Conservation (phyloP, 2,888 invertebrate species). For the Liopterus haemorrhoidalis region DNA sequence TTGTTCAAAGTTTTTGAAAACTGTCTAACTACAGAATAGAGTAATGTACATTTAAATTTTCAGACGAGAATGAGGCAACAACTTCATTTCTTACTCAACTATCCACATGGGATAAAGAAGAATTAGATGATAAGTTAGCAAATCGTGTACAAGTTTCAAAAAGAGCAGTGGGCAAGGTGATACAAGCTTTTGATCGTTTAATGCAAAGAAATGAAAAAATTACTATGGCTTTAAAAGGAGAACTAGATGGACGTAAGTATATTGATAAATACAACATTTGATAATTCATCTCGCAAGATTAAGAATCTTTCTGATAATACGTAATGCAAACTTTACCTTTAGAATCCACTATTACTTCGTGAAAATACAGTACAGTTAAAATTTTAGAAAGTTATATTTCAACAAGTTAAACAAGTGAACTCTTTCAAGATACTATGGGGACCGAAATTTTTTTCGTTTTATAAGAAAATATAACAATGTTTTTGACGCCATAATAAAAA, state of each 20-base stretch:
- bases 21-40: conserved; percentile 8
- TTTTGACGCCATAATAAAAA: too few species aligned
- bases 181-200: conserved; percentile 92
- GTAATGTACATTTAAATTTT: too few species aligned
- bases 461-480: too few species aligned
- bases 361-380: too few species aligned
- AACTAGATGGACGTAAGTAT: conserved; percentile 60
- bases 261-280: conserved; percentile 11
- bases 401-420: too few species aligned
- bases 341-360: too few species aligned
- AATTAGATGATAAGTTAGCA: conserved; percentile 90
- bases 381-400: too few species aligned
- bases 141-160: conserved; percentile 95
- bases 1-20: conserved; percentile 1
- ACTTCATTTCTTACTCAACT: conserved; percentile 92
- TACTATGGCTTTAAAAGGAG: conserved; percentile 78
- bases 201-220: conserved; percentile 95
- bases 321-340: background rate
- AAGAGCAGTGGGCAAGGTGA: conserved; percentile 91
- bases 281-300: conserved; percentile 5
- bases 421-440: too few species aligned
- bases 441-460: too few species aligned
- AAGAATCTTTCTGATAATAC: conserved; percentile 7
- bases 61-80: conserved; percentile 93
- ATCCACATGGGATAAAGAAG: conserved; percentile 97